Base-by-base conservation (phyloP, 1,140 invertebrate species). In the Thalassaphorura encarpata region DNA sequence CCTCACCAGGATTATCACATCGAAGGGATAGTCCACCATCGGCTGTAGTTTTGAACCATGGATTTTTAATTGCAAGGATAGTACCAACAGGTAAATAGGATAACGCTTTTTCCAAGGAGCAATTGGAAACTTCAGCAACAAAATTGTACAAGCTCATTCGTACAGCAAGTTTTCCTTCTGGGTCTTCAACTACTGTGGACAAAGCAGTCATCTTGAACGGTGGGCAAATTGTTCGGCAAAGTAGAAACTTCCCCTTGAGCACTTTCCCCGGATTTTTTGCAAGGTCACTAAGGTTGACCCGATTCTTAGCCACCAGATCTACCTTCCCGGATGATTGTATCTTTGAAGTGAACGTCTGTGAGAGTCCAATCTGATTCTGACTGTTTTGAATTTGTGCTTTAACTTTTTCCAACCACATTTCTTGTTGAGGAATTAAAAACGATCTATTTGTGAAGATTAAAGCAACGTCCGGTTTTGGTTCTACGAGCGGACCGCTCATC, bases 101-200 rank as follows among this genome's bases (percentile, higher is more conserved):
- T 11, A n/a, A 11, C 0, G 42, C 21, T 2, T 13, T n/a, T 15
- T 48, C 19, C 19, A 1, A 21, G 26, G 21, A 19, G 8, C 6
- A 23, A 19, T 13, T 4, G 16, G 13, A 19, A 19, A 5, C 27
- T 3, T n/a, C 31, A 19, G 11, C 21, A 8, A 18, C 11, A 36
- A 24, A 58, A 16, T 58, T 42, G 29, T 52, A 58, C 3, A 96
- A 1, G 80, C 76, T 62, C 78, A 81, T 67, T 85, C 84, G 52
- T 78, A 75, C 5, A 85, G 69, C 15, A 83, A 70, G 70, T 83
- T 80, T 66, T 78, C 77, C 55, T 78, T 72, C 18, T 79, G 72
- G 61, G n/a, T 58, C 56, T 8, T 58, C 56, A 4, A 58, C 49
- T 1, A 52, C 23, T 0, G 42, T 43, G 1, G n/a, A 1, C 2